Percentiles rank a stretch among this genome's conserved stretches.
These are phyloP conservation scores for Lasioglossum albipes DNA, from an alignment of 1,140 invertebrate species.

Conservation along the genomic window DNA sequence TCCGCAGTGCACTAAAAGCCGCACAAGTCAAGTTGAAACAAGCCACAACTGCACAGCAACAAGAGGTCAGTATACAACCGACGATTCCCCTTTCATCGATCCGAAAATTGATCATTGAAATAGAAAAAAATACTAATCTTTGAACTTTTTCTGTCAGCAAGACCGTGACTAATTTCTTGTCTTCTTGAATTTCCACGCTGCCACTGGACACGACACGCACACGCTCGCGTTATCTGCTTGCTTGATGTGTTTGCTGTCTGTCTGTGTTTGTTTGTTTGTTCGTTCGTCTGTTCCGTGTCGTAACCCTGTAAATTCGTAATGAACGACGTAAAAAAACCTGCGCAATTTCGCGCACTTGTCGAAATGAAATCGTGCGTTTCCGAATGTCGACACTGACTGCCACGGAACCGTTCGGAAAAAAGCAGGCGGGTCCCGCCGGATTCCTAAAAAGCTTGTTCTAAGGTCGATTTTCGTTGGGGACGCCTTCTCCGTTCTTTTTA, in stretches of 20 bases:
- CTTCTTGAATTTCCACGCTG: conserved; percentile 71
- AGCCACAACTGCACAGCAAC: conserved; percentile 85
- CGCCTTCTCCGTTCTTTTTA: conserved; percentile 77
- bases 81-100: not conserved
- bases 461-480: conserved; percentile 78
- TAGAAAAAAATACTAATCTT: conserved; percentile 12
- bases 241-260: conserved; percentile 42
- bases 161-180: conserved; percentile 51
- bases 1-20: conserved; percentile 90
- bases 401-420: conserved; percentile 7
- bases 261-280: not conserved
- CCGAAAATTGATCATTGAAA: not conserved
- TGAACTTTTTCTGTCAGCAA: not conserved
- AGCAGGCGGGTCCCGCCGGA: conserved; percentile 89
- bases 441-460: conserved; percentile 95
- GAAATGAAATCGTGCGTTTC: conserved; percentile 7
- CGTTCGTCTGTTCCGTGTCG: not conserved
- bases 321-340: not conserved
- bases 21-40: conserved; percentile 90
- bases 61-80: conserved; percentile 83
- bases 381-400: conserved; percentile 8
- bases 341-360: too few species aligned
- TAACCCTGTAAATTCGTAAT: not conserved
- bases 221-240: conserved; percentile 19
- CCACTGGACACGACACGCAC: conserved; percentile 63